These are phyloP conservation scores for Sinocyclocheilus rhinocerous DNA, from an alignment of 2,113 vertebrate genomes.

Conservation along the genomic window DNA sequence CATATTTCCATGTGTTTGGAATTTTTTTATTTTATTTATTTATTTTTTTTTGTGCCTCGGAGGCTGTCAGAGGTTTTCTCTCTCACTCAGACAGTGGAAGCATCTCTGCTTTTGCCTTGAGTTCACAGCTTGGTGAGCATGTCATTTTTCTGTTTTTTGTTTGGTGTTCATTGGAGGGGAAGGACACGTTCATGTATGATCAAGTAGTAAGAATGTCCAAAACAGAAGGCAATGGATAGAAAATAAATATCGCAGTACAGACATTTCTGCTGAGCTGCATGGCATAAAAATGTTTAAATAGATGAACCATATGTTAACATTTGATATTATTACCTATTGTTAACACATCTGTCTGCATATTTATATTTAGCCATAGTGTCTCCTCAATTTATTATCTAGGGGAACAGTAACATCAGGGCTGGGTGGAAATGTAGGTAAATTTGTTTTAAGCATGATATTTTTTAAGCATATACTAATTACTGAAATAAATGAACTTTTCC, in stretches of 20 bases:
- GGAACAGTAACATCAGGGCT: not conserved
- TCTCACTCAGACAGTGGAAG: constrained; percentile 51
- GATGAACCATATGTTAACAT: constrained; percentile 24
- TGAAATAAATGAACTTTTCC: too few species aligned
- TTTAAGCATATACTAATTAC: too few species aligned
- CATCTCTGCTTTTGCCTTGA: constrained; percentile 49
- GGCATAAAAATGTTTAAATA: constrained; percentile 10
- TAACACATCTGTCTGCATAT: constrained; percentile 14
- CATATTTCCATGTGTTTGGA: constrained; percentile 35
- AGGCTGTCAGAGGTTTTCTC: constrained; percentile 47
- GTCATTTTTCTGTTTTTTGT: constrained; percentile 50
- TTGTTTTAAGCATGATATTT: not conserved
- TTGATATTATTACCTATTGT: constrained; percentile 4
- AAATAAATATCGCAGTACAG: not conserved
- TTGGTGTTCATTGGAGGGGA: constrained; percentile 33
- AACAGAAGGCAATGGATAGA: not conserved
- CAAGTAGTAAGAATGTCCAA: constrained; percentile 32
- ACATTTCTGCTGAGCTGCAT: not conserved
- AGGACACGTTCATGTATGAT: constrained; percentile 40
- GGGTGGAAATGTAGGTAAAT: not conserved
- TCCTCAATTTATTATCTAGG: not conserved
- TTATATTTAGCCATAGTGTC: constrained; percentile 9
- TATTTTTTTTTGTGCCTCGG: not conserved
- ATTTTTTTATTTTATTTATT: too few species aligned
- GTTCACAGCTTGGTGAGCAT: constrained; percentile 45